Evolutionary conservation across 1,140 invertebrate species (phyloP), one percentile per base, ranked within the genome.

Genomic region (Formica exsecta): DNA sequence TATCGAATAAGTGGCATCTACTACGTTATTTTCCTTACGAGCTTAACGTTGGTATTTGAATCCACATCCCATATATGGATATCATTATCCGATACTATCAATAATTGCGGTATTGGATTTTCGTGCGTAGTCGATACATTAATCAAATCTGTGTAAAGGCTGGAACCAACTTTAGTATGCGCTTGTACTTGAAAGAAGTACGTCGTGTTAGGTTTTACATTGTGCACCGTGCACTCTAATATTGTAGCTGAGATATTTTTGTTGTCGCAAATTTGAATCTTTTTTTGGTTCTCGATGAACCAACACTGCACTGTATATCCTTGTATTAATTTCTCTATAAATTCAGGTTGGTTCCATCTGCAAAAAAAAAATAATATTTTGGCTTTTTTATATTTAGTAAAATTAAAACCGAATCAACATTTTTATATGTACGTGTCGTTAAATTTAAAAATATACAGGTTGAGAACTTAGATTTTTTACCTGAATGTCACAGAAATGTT

Each of bases 131-230:
- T 97, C 16, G 96, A 95, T 3, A 96, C 96, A 54, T 95, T 94
- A 1, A 97, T 96, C 0, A 95, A 94, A 74, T 96, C 94, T 1
- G 97, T 97, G 73, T 96, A 96, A 32, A 96, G 95, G 9, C 98
- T 97, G 81, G 96, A 96, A 1, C 98, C 98, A 32, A 97, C 96
- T 61, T 96, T 95, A 3, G 98, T 98, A 90, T 96, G 97, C 0
- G 98, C 98, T 93, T 96, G 96, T 54, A 98, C 97, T 96, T 97
- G 95, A 90, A 98, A 98, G 86, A 96, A 97, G 87, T 98, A 98
- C 0, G 96, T 97, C 25, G 96, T 95, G 64, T 97, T 96, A 11
- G 95, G 93, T 5, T 95, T 92, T 0, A 98, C 92, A 86, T 97
- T 94, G 7, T 96, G 91, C 0, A 97, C 93, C 13, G 95, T 95